Evolutionary conservation across 2,797 vertebrate genomes (phyloP).

Genomic region (Huso huso): DNA sequence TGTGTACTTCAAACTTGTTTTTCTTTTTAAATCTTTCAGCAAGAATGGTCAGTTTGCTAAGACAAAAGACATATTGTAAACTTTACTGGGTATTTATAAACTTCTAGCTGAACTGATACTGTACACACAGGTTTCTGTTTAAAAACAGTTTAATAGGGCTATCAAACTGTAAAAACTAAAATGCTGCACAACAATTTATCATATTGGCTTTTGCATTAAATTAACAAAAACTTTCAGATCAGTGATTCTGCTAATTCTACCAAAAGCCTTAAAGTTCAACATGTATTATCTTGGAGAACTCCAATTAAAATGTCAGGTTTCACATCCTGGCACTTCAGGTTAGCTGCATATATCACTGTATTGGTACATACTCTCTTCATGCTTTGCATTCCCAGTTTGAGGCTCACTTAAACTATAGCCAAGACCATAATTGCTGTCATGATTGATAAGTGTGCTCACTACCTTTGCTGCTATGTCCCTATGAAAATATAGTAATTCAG

Average conservation of each 20-base stretch:
- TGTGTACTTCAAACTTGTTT: conserved; percentile 4
- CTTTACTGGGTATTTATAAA: background rate
- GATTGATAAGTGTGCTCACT: conserved; percentile 6
- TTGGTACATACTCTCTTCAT: background rate
- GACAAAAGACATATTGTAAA: background rate
- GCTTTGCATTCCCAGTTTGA: background rate
- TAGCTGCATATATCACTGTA: background rate
- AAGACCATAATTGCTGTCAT: conserved; percentile 2
- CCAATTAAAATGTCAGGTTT: background rate
- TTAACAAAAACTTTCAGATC: too few species aligned
- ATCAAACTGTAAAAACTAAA: conserved; percentile 16
- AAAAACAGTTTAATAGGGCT: conserved; percentile 25
- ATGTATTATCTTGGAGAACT: background rate
- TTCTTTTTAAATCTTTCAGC: conserved; percentile 9
- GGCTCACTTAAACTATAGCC: background rate
- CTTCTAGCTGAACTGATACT: conserved; percentile 26
- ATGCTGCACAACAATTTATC: background rate
- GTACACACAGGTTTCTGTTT: conserved; percentile 22
- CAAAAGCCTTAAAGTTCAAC: conserved; percentile 16
- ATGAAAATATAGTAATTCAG: conserved; percentile 7
- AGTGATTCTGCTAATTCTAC: background rate
- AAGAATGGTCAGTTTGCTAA: background rate
- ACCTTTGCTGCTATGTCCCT: conserved; percentile 3
- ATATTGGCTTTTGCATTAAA: conserved; percentile 2
- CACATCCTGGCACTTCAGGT: background rate